Percentiles rank a stretch among this genome's conserved stretches.
Conservation (phyloP, 2,113 vertebrate species). For the Epinephelus cyanopodus region DNA sequence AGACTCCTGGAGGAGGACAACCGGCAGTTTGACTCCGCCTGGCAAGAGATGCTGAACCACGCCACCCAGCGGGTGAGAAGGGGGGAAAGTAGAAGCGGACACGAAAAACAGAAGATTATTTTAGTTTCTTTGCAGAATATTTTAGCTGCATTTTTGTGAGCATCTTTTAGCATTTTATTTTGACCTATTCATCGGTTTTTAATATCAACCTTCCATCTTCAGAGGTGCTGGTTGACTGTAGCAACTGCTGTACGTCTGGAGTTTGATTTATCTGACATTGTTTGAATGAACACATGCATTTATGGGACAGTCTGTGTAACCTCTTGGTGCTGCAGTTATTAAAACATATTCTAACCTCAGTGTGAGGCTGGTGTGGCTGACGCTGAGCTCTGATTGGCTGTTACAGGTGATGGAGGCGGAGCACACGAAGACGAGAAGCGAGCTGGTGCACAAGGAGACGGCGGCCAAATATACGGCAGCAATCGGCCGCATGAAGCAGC, state of each 20-base stretch:
- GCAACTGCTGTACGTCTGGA: not conserved
- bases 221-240: not conserved
- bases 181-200: not conserved
- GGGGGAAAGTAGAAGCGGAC: not conserved
- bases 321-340: too few relatives aligned
- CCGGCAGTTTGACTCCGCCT: slow-evolving; percentile 96
- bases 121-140: not conserved
- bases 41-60: slow-evolving; percentile 99
- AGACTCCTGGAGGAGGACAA: slow-evolving; percentile 94
- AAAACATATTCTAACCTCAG: too few relatives aligned
- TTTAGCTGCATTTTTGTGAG: too few relatives aligned
- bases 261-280: not conserved
- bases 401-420: slow-evolving; percentile 97
- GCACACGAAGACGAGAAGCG: slow-evolving; percentile 93
- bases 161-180: not conserved
- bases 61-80: slow-evolving; percentile 92
- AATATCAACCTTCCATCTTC: too few relatives aligned
- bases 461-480: slow-evolving; percentile 94
- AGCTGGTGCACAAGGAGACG: slow-evolving; percentile 94
- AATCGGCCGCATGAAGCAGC: slow-evolving; percentile 94
- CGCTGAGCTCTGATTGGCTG: slow-evolving; percentile 10
- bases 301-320: not conserved
- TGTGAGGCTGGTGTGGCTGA: not conserved
- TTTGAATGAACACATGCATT: not conserved
- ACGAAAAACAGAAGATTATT: not conserved